Evolutionary conservation across 2,797 vertebrate species (phyloP), one percentile per base, ranked within the genome.

Genomic region (Etheostoma nigrum): DNA sequence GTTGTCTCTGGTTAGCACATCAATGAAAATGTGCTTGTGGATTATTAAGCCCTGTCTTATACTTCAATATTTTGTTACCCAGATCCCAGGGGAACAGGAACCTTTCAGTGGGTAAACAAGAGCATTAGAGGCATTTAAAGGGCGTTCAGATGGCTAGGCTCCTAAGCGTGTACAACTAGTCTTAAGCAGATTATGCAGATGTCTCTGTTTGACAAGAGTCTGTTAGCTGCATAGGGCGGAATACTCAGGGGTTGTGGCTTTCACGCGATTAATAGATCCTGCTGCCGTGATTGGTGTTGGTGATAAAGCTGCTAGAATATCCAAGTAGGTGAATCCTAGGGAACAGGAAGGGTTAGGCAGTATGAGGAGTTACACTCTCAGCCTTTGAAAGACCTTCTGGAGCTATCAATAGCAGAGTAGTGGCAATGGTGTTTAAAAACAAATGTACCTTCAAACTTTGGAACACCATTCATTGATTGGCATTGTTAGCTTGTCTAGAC

Each of bases 141-240:
- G 76, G 81, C 74, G 66, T 79, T 93, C 85, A 89, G 86, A 81
- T 54, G 85, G 88, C 83, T 87, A 64, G 79, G 69, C 76, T 83
- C 68, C 81, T 91, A 91, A 93, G 86, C 77, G 23, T 90, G 85
- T 76, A 91, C 74, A 89, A 85, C 82, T 68, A 85, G 87, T 84
- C 89, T 92, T 97, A 97, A 98, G 96, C 86, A 95, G 97, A 97
- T 98, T 98, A 97, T 94, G 89, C 88, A 91, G 80, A 94, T 92
- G 70, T 77, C 72, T 85, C 60, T 78, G 89, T 89, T 92, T 91
- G 89, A 88, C 91, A 81, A 89, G 84, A 89, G 79, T 86, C 91
- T 72, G 13, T 93, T 64, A 77, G 88, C 86, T 53, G 71, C 83
- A 79, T 77, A 82, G 93, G 89, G 92, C 76, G 79, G 92, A 87